Percentiles rank a stretch among this genome's conserved stretches.
phyloP scores from a whole-genome alignment of 37 sponge, comb jelly and placozoan species.

The Halisarca cf. caerulea region DNA sequence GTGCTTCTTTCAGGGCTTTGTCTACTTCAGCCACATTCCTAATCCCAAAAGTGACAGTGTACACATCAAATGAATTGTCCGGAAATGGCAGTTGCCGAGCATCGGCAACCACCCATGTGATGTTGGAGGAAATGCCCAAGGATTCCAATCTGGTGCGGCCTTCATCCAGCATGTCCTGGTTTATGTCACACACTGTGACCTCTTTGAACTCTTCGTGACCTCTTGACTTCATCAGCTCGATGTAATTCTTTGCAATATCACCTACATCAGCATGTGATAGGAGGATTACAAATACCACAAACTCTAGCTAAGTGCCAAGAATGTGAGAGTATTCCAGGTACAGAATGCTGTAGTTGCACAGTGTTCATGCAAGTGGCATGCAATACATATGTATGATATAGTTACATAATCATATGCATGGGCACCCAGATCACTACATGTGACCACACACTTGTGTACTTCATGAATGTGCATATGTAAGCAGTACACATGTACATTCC shows the following conservation, averaged over 20 bases:
- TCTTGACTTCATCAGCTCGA: conserved; percentile 14
- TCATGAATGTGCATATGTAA: no score
- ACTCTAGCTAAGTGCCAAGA: no score
- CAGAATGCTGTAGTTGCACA: no score
- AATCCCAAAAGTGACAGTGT: conserved; percentile 77
- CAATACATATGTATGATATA: no score
- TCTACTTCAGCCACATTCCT: conserved; percentile 67
- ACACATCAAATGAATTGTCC: conserved; percentile 62
- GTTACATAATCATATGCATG: no score
- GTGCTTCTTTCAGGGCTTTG: conserved; percentile 58
- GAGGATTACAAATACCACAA: no score
- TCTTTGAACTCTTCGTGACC: not conserved
- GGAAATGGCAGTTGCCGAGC: conserved; percentile 55
- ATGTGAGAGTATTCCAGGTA: no score
- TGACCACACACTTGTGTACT: no score
- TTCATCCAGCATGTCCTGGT: conserved; percentile 57
- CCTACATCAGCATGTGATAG: conserved; percentile 29
- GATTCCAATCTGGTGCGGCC: conserved; percentile 38
- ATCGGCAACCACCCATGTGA: conserved; percentile 67
- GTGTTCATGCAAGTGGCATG: no score
- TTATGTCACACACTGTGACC: conserved; percentile 70
- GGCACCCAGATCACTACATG: no score
- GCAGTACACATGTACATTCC: no score
- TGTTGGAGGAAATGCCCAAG: not conserved
- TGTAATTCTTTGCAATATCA: conserved; percentile 56